Base-by-base conservation (phyloP, 2,113 vertebrate species). In the Theropithecus gelada region DNA sequence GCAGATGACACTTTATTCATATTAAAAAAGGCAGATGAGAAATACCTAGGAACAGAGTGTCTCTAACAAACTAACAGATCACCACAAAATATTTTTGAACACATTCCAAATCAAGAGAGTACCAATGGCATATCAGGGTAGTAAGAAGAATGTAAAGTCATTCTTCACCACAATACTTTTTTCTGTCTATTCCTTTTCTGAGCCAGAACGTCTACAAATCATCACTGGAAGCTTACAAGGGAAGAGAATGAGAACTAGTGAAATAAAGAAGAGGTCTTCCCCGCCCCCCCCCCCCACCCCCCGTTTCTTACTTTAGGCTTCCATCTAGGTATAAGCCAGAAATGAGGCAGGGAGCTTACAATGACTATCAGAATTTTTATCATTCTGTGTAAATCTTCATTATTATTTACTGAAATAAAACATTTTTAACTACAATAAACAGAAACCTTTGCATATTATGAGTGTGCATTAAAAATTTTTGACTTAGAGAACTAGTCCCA, bases 331-430 rank as follows among this genome's bases (percentile, higher is more conserved):
- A 88, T 35, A 88, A 76, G 32, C 5, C 17, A 88, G 35, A 81
- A 73, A 88, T 48, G 48, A 80, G 48, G 27, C 2, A 59, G 35
- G 12, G 38, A 32, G 45, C 27, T 93, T 70, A 30, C 59, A 93
- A 89, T 70, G 22, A 70, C 27, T 78, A 89, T n/a, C 11, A 79
- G 14, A 79, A 8, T 43, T 50, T 84, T 72, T 9, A 75, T 52
- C 52, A 61, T 50, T 85, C n/a, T 73, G 25, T 23, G 57, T 61
- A 8, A 30, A 20, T 22, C 11, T 59, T 6, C 64, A 59, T 83
- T 76, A 70, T 72, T 50, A 61, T 61, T 90, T 61, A 70, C 50
- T 70, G n/a, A 93, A 50, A 61, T 83, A 45, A 79, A 72, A 52
- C 17, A 35, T 25, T 38, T 88, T 6, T 75, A 75, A 38, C 22